Conservation (phyloP, 1,140 invertebrate genomes). For the Medauroidea extradentata region DNA sequence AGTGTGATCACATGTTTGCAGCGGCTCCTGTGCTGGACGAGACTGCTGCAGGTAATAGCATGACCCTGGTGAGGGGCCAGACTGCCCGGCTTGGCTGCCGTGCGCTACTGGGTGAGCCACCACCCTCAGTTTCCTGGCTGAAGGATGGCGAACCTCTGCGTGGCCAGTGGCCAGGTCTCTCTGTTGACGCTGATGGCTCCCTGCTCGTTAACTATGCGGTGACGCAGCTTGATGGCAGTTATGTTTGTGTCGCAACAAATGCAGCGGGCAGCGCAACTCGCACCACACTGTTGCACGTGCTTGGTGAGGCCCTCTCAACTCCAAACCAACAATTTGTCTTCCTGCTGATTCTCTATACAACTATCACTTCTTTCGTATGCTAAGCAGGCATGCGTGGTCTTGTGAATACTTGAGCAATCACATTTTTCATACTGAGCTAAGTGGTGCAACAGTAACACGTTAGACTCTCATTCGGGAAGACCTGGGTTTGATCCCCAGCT, state of each 20-base stretch:
- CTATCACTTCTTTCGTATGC: no score
- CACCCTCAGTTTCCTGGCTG: conserved; percentile 19
- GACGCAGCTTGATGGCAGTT: conserved; percentile 41
- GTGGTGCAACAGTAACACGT: no score
- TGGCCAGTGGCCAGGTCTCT: conserved; percentile 2
- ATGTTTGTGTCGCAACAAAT: conserved; percentile 40
- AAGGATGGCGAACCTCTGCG: conserved; percentile 18
- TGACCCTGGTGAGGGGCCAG: background rate
- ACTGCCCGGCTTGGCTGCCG: conserved; percentile 18
- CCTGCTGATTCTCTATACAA: no score
- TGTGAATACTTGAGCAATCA: no score
- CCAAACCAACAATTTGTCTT: no score
- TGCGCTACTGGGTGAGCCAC: conserved; percentile 18
- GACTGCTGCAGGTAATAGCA: background rate
- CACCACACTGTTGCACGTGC: background rate
- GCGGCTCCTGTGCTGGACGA: conserved; percentile 6
- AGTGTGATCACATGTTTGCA: background rate
- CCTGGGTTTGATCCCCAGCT: no score
- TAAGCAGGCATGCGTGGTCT: no score
- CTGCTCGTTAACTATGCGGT: conserved; percentile 43
- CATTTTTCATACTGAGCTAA: no score
- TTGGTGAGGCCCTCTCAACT: conserved; percentile 5
- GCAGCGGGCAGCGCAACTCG: conserved; percentile 31
- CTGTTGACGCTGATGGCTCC: conserved; percentile 32
- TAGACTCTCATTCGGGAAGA: no score